Percentiles rank a stretch among this genome's conserved stretches.
These are phyloP conservation scores for Cryptosula pallasiana DNA, from an alignment of 2,888 invertebrate genomes.

Conservation along the genomic window DNA sequence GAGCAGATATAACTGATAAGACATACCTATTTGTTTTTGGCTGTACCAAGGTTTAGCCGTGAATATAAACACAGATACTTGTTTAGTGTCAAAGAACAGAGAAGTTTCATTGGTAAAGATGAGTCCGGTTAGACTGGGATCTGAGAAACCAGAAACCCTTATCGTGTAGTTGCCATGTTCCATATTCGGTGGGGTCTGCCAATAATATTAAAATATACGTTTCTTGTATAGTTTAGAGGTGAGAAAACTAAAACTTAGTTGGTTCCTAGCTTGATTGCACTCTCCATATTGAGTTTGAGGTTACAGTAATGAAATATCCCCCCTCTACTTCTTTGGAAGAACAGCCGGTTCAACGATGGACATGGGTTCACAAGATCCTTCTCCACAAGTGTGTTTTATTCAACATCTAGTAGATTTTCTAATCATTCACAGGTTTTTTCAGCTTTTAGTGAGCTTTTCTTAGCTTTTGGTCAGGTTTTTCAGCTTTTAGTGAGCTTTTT, in stretches of 20 bases:
- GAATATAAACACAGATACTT: conserved; percentile 92
- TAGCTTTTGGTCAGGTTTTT: too few species aligned
- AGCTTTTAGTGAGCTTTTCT: too few species aligned
- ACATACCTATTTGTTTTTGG: conserved; percentile 65
- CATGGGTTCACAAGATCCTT: too few species aligned
- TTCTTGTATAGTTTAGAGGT: background rate
- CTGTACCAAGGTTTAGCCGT: conserved; percentile 90
- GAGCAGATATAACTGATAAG: too few species aligned
- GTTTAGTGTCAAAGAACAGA: conserved; percentile 77
- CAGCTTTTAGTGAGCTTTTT: too few species aligned
- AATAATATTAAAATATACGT: conserved; percentile 12
- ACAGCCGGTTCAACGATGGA: background rate
- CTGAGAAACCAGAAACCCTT: conserved; percentile 69
- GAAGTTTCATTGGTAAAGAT: conserved; percentile 84
- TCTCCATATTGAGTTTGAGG: too few species aligned
- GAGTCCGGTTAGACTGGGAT: conserved; percentile 74
- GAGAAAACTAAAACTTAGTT: background rate
- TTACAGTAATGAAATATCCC: too few species aligned
- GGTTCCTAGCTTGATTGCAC: too few species aligned
- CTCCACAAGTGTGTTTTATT: too few species aligned
- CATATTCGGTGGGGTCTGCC: conserved; percentile 74
- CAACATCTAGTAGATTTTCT: too few species aligned
- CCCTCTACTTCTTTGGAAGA: too few species aligned
- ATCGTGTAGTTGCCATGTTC: conserved; percentile 77
- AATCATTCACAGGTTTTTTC: too few species aligned